Base-by-base conservation (phyloP, 2,797 vertebrate genomes). In the Manis crassicaudata region DNA sequence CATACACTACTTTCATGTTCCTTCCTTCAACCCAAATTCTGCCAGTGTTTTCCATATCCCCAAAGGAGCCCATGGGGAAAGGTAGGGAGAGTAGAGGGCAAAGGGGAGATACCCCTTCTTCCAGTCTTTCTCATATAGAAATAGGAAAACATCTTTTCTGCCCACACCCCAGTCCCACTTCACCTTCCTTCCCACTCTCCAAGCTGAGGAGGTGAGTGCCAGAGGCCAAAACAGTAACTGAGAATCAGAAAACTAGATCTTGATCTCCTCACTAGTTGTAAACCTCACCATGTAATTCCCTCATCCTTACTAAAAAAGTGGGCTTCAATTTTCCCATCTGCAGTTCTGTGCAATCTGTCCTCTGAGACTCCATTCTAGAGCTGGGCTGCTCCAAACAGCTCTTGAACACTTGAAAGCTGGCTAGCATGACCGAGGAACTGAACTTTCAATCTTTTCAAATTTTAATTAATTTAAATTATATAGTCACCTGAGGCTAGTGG, bases 391-490 rank as follows among this genome's bases (percentile, higher is more conserved):
- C 60, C 10, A 77, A 46, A 62, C 8, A 83, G 14, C 10, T 73
- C 52, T 75, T 17, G 10, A 75, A 75, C 43, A 32, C 52, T 73
- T 77, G 27, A 77, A 92, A 72, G 13, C 8, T 17, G 20, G 18
- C 16, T 62, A 23, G 6, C 43, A 5, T 29, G 68, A 56, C 46
- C 46, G 73, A 40, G 6, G 2, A 46, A 70, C 29, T 13, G 5
- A 90, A 81, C 14, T 23, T 84, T 56, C 12, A 18, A 50, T 68
- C 23, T 77, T 76, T 67, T 43, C 11, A 68, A 60, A 52, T 35
- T 76, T 27, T 77, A 79, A 80, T 82, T 80, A 70, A 92, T 63
- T 58, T 77, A 87, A 90, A 68, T 56, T 46, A 87, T 35, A 63
- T 8, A 56, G 2, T 62, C 27, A 52, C 2, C 9, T 63, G 17